These are phyloP conservation scores for Parascotia fuliginaria DNA, from an alignment of 2,888 invertebrate species.

Conservation along the genomic window DNA sequence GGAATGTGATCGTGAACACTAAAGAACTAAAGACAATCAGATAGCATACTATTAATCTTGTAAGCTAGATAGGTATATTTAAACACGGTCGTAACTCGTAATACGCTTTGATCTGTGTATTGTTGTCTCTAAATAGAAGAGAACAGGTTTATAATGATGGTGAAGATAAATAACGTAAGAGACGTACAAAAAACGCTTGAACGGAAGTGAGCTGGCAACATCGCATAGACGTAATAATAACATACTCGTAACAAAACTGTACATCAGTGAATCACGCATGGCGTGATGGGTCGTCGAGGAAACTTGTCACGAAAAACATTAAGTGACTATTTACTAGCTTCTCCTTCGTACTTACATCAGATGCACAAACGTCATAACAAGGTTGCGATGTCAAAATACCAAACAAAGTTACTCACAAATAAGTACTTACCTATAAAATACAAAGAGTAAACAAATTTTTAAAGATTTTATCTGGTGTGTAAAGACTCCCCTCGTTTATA, in stretches of 20 bases:
- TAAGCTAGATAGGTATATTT: not conserved
- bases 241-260: constrained; percentile 59
- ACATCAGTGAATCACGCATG: constrained; percentile 68
- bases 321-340: constrained; percentile 39
- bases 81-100: not conserved
- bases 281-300: constrained; percentile 65
- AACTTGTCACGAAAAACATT: constrained; percentile 69
- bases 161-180: constrained; percentile 9
- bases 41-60: not conserved
- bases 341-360: too few relatives aligned
- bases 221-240: constrained; percentile 60
- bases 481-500: not conserved
- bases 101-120: not conserved
- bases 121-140: constrained; percentile 1
- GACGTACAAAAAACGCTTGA: constrained; percentile 33
- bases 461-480: not conserved
- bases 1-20: constrained; percentile 9
- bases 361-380: constrained; percentile 14
- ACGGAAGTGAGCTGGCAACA: constrained; percentile 55
- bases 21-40: not conserved
- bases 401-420: constrained; percentile 9
- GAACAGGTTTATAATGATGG: constrained; percentile 1
- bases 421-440: not conserved
- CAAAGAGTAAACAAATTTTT: not conserved
- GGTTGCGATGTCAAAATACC: constrained; percentile 11